Evolutionary conservation across 2,113 vertebrate genomes (phyloP), one percentile per base, ranked within the genome.

Genomic region (Malurus elegans): DNA sequence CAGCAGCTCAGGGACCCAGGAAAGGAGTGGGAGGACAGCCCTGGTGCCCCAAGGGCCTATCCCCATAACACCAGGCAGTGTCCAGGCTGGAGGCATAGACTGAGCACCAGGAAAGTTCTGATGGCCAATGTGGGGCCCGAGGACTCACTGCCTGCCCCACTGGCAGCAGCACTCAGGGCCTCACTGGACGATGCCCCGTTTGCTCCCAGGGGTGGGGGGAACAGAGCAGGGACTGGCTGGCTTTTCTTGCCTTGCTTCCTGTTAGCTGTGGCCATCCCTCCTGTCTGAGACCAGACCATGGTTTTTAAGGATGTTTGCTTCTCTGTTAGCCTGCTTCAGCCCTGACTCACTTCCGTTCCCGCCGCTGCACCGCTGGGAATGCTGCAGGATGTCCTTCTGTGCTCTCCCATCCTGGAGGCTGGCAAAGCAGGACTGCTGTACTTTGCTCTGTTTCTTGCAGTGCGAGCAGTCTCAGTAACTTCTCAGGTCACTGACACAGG

Each of bases 301-400:
- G 74, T 79, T 92, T 92, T 58, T n/a, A 71, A 58, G 53, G 81
- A 56, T 54, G 64, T 96, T 84, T 12, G 8, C 88, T 60, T 85
- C 61, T 79, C 79, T 38, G 7, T 54, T 50, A 84, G 81, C 67
- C 76, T 21, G 16, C 88, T 64, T 56, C 79, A 58, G 74, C 92
- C 82, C 75, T 95, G 90, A 96, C 75, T 97, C 92, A 93, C 64
- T 96, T 97, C 95, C 93, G 92, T 97, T 96, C 89, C 93, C 76
- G 60, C 70, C 2, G 0, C n/a, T 9, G 7, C 40, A 48, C 32
- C 4, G 8, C 4, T 79, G 71, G 93, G 32, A 50, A 50, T 73
- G 74, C 80, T 42, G 79, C 56, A 60, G 88, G 90, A 96, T 61
- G 40, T 90, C 61, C 45, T 60, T 26, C 61, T 38, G 44, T 0